Evolutionary conservation across 2,888 invertebrate species (phyloP).

Genomic region (Epsilonema sp.): DNA sequence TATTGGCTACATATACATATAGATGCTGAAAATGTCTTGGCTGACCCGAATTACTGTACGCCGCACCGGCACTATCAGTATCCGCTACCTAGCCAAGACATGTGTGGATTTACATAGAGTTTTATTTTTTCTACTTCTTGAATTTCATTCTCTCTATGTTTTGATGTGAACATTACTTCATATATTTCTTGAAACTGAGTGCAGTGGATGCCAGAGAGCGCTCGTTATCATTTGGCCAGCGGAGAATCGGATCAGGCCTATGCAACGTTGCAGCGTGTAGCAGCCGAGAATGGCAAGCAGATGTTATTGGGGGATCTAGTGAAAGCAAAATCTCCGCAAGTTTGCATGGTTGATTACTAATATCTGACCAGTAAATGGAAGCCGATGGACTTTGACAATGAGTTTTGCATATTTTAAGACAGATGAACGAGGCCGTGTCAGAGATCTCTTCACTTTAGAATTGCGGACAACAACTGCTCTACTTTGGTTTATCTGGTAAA

Average conservation of each 20-base stretch:
- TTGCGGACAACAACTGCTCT: constrained; percentile 60
- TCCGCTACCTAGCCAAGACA: too few relatives aligned
- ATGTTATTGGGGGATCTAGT: constrained; percentile 65
- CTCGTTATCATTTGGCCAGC: constrained; percentile 62
- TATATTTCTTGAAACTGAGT: too few relatives aligned
- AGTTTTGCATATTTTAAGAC: constrained; percentile 12
- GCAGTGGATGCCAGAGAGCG: constrained; percentile 91
- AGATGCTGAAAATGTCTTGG: too few relatives aligned
- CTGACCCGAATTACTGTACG: too few relatives aligned
- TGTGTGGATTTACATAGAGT: too few relatives aligned
- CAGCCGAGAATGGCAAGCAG: constrained; percentile 64
- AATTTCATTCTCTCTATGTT: too few relatives aligned
- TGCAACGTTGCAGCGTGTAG: constrained; percentile 60
- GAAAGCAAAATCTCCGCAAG: too few relatives aligned
- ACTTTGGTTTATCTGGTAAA: constrained; percentile 81
- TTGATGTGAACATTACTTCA: too few relatives aligned
- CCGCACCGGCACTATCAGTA: too few relatives aligned
- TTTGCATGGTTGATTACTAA: too few relatives aligned
- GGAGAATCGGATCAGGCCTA: constrained; percentile 68
- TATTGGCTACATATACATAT: too few relatives aligned
- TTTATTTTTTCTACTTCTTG: too few relatives aligned
- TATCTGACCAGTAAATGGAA: constrained; percentile 18
- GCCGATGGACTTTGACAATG: not conserved
- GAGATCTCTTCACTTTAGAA: constrained; percentile 46
- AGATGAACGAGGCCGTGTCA: constrained; percentile 31